phyloP scores from a whole-genome alignment of 2,797 vertebrate species.

The Chelon auratus region DNA sequence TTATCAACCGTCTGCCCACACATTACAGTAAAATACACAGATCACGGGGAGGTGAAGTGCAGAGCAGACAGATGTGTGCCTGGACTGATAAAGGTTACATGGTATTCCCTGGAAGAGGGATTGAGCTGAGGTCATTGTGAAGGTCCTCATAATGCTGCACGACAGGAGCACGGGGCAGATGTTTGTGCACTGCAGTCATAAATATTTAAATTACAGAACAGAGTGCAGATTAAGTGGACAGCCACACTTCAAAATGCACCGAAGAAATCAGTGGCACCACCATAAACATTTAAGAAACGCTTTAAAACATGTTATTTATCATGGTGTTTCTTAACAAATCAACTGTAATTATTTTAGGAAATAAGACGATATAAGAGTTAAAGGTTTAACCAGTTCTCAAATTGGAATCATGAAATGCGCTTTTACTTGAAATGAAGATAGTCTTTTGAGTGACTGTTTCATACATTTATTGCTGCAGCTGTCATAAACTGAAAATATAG shows the following conservation, averaged over 20 bases:
- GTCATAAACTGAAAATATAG: neutral
- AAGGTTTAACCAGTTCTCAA: no score
- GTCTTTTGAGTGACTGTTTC: no score
- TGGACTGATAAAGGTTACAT: conserved; percentile 10
- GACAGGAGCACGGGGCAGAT: conserved; percentile 27
- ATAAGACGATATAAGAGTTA: neutral
- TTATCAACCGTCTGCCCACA: neutral
- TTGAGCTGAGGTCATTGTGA: conserved; percentile 43
- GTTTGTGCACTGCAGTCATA: conserved; percentile 7
- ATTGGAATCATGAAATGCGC: no score
- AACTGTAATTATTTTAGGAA: no score
- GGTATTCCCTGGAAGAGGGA: conserved; percentile 30
- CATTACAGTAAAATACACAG: conserved; percentile 6
- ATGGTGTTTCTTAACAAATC: no score
- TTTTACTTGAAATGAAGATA: no score
- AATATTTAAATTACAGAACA: conserved; percentile 20
- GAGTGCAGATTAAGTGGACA: neutral
- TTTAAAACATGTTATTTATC: no score
- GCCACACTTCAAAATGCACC: no score
- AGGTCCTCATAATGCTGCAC: conserved; percentile 45
- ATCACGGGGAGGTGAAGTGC: conserved; percentile 17
- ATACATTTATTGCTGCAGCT: neutral
- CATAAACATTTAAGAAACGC: no score
- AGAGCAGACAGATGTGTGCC: conserved; percentile 28
- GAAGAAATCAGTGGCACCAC: no score